Evolutionary conservation across 2,888 invertebrate genomes (phyloP), one percentile per base, ranked within the genome.

Genomic region (Parelbella ahira): DNA sequence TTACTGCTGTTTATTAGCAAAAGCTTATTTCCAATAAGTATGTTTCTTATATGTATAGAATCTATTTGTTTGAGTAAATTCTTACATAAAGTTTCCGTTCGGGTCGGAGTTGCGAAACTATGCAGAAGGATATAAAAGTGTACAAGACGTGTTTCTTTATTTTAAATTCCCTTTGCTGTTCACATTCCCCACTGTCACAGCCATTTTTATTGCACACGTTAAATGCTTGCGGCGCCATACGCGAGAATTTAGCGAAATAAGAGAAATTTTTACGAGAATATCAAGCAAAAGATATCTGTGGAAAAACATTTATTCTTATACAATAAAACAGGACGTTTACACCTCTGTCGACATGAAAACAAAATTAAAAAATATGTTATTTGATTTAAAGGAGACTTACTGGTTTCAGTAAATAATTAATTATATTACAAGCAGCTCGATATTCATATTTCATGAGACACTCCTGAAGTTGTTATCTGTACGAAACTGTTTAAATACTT

Each of bases 171-270:
- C 19, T 13, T 18, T 4, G 3, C 9, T 10, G 15, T 15, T 34
- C 23, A 24, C 18, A 36, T 36, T 36, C 18, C n/a, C 10, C 10
- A 36, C 25, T 23, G 33, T 33, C 25, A 19, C 18, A 36, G 10
- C 18, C 7, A 25, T 36, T 25, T 33, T 19, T 25, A 36, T 25
- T 25, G 7, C 24, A 36, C 18, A 19, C n/a, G 10, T 18, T 36
- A 25, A 36, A 25, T 19, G 23, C n/a, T 25, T 36, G 36, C 25
- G 24, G 24, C 15, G 15, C 13, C 9, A 9, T 34, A 4, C 34
- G 34, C 15, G 23, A 24, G 24, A 34, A 13, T 24, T 34, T 24
- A 24, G 13, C n/a, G 23, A 24, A 9, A n/a, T n/a, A n/a, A n/a
- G n/a, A n/a, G n/a, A n/a, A n/a, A n/a, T 24, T 24, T 24, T 20